Evolutionary conservation across 2,113 vertebrate genomes (phyloP).

Genomic region (Mesoclemmys tuberculata): DNA sequence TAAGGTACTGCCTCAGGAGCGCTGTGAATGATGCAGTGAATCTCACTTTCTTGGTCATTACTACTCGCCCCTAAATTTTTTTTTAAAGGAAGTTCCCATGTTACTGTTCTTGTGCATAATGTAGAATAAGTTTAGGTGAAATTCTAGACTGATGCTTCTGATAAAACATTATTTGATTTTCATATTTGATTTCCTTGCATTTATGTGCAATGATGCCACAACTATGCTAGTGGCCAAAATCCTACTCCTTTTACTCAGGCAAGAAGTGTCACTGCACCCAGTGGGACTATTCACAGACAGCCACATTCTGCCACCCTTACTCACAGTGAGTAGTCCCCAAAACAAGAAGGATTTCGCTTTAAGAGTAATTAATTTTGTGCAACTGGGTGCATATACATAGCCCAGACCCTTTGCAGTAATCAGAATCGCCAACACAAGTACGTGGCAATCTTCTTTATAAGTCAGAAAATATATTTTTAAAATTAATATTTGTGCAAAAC

Average conservation of each 20-base stretch:
- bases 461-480: not conserved
- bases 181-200: not conserved
- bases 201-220: not conserved
- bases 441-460: not conserved
- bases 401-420: not conserved
- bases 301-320: fast-evolving
- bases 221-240: not conserved
- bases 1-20: not conserved
- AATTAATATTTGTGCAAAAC: not conserved
- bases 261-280: not conserved
- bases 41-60: not conserved
- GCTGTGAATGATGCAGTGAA: not conserved
- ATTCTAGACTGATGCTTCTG: not conserved
- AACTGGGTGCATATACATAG: not conserved
- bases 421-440: not conserved
- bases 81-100: not conserved
- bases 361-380: not conserved
- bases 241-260: not conserved
- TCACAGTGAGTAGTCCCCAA: not conserved
- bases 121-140: not conserved
- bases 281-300: fast-evolving
- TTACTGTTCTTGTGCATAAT: not conserved
- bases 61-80: not conserved
- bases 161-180: not conserved
- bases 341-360: not conserved